A percentile compares a stretch with the other conserved stretches of the same genome.
Evolutionary conservation across 1,140 invertebrate species (phyloP).

Genomic region (Drosophila willistoni): DNA sequence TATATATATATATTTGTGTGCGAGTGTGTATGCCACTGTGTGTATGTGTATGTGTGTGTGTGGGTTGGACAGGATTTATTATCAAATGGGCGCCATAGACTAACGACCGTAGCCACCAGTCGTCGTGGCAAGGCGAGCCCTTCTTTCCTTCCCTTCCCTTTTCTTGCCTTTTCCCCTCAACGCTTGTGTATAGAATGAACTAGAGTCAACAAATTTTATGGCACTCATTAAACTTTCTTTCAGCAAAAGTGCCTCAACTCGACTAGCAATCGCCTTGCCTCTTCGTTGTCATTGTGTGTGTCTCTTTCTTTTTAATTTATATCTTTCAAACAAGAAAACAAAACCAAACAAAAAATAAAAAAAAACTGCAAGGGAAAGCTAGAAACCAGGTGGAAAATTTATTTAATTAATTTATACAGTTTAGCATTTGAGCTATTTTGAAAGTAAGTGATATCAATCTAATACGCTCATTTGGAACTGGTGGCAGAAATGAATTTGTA

Average conservation of each 20-base stretch:
- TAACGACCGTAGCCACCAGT: constrained; percentile 63
- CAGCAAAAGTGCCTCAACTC: constrained; percentile 64
- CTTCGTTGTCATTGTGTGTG: background rate
- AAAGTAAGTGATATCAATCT: constrained; percentile 55
- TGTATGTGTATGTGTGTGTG: constrained; percentile 25
- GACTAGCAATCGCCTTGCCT: constrained; percentile 19
- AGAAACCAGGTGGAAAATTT: constrained; percentile 34
- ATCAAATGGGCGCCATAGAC: constrained; percentile 78
- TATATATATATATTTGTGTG: constrained; percentile 29
- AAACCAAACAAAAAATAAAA: background rate
- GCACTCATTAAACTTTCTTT: constrained; percentile 80
- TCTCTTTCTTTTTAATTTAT: constrained; percentile 18
- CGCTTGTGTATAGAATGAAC: constrained; percentile 22
- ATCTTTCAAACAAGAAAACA: constrained; percentile 6
- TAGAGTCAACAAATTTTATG: constrained; percentile 78
- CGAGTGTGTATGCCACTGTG: constrained; percentile 22
- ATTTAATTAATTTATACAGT: constrained; percentile 69
- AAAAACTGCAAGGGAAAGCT: background rate
- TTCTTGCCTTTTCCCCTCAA: background rate
- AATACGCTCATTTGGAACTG: background rate
- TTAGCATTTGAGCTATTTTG: constrained; percentile 36
- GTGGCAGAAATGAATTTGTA: background rate
- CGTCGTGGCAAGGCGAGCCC: constrained; percentile 25
- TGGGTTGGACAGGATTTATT: constrained; percentile 69
- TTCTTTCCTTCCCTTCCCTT: constrained; percentile 11